These are phyloP conservation scores for Typhlichthys subterraneus DNA, from an alignment of 2,797 vertebrate genomes.

Conservation along the genomic window DNA sequence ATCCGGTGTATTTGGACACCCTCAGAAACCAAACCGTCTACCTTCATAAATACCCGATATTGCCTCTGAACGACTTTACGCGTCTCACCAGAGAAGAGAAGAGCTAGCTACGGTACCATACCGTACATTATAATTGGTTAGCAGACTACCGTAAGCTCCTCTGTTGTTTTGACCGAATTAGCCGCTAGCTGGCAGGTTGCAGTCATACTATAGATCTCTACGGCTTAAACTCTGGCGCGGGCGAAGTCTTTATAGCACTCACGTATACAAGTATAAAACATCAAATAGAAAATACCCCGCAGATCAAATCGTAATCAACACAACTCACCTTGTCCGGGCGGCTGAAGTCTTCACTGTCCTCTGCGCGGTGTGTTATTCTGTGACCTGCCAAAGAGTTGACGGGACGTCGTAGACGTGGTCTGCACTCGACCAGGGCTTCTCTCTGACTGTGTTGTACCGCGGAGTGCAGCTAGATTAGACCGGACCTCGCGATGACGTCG, in stretches of 20 bases:
- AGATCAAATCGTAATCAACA: too few species aligned
- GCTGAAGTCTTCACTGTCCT: constrained; percentile 13
- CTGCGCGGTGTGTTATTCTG: background rate
- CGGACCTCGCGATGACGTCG: constrained; percentile 31
- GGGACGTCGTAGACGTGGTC: background rate
- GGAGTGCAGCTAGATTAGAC: constrained; percentile 25
- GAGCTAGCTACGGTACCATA: background rate
- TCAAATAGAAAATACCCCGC: constrained; percentile 11
- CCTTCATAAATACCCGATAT: constrained; percentile 5
- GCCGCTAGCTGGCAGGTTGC: constrained; percentile 58
- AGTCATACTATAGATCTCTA: background rate
- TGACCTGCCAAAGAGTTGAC: constrained; percentile 33
- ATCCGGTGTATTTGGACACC: constrained; percentile 53
- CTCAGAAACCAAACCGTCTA: background rate
- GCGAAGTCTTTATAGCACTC: constrained; percentile 32
- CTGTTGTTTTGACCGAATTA: constrained; percentile 73
- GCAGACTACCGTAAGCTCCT: constrained; percentile 47
- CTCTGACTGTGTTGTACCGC: background rate
- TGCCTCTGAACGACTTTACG: background rate
- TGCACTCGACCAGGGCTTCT: constrained; percentile 5
- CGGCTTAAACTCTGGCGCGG: constrained; percentile 24
- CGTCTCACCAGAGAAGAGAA: constrained; percentile 8
- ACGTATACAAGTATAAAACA: constrained; percentile 43
- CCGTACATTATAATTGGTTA: constrained; percentile 38
- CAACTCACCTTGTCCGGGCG: constrained; percentile 44